These are phyloP conservation scores for Acrocephalus kingi DNA, from an alignment of 2,113 vertebrate species.

Conservation along the genomic window DNA sequence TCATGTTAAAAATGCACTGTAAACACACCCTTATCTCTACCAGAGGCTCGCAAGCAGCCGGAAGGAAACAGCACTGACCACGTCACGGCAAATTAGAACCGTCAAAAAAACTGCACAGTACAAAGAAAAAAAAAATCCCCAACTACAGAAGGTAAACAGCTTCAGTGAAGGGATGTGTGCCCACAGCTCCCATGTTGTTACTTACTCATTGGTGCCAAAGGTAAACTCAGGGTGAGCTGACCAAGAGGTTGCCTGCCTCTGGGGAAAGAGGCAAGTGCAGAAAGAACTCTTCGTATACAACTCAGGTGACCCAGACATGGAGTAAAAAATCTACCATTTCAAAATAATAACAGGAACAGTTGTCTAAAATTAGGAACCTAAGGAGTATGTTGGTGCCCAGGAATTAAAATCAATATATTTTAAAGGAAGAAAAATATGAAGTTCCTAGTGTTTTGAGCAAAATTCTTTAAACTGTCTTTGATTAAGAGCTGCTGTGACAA, in stretches of 20 bases:
- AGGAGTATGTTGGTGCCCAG: neutral
- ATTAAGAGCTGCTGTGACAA: neutral
- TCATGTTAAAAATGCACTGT: conserved; percentile 40
- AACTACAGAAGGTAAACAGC: conserved; percentile 60
- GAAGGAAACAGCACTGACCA: conserved; percentile 84
- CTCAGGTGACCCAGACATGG: neutral
- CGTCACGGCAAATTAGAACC: conserved; percentile 83
- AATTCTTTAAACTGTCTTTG: neutral
- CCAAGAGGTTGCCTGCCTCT: neutral
- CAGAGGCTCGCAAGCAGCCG: conserved; percentile 75
- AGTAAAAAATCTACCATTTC: neutral
- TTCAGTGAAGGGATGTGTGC: neutral
- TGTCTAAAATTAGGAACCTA: neutral
- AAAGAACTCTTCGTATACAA: accelerated
- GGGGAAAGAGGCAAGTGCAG: neutral
- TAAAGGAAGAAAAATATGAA: neutral
- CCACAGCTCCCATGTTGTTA: neutral
- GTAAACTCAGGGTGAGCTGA: neutral
- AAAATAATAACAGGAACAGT: neutral
- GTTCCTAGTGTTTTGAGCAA: neutral
- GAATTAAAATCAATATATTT: neutral
- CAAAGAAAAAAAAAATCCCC: conserved; percentile 62
- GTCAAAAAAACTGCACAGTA: conserved; percentile 76
- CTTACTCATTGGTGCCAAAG: neutral
- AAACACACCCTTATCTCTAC: conserved; percentile 78